Conservation (phyloP, 2,797 vertebrate species). For the Oryzias sinensis region DNA sequence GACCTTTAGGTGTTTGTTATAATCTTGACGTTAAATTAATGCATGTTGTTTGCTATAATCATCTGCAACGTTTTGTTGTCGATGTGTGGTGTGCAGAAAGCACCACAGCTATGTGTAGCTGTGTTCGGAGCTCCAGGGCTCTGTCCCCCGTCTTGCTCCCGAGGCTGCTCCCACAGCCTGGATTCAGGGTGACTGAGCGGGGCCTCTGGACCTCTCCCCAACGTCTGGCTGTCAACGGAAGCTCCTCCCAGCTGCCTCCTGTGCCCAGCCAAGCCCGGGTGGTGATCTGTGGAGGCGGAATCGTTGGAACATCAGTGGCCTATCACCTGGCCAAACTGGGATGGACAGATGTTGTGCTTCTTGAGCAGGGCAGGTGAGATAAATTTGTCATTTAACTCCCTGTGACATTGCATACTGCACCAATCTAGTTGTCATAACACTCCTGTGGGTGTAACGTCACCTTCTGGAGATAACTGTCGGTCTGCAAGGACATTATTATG, state of each 20-base stretch:
- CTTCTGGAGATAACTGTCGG: too few relatives aligned
- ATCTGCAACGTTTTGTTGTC: neutral
- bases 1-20: neutral
- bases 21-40: neutral
- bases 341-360: constrained; percentile 90
- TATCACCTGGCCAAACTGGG: constrained; percentile 95
- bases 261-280: constrained; percentile 88
- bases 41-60: neutral
- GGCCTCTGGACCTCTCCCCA: constrained; percentile 50
- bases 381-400: neutral
- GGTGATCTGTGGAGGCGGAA: constrained; percentile 93
- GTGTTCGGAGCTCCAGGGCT: constrained; percentile 74
- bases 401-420: too few relatives aligned
- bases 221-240: constrained; percentile 59
- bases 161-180: constrained; percentile 73
- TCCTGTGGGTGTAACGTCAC: too few relatives aligned
- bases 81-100: constrained; percentile 18
- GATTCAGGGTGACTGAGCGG: constrained; percentile 57
- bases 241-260: constrained; percentile 58
- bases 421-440: too few relatives aligned
- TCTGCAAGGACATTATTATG: too few relatives aligned
- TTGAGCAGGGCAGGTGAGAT: constrained; percentile 95
- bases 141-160: constrained; percentile 80
- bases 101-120: constrained; percentile 76
- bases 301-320: constrained; percentile 92